These are phyloP conservation scores for Plodia interpunctella DNA, from an alignment of 1,140 invertebrate genomes.

Conservation along the genomic window DNA sequence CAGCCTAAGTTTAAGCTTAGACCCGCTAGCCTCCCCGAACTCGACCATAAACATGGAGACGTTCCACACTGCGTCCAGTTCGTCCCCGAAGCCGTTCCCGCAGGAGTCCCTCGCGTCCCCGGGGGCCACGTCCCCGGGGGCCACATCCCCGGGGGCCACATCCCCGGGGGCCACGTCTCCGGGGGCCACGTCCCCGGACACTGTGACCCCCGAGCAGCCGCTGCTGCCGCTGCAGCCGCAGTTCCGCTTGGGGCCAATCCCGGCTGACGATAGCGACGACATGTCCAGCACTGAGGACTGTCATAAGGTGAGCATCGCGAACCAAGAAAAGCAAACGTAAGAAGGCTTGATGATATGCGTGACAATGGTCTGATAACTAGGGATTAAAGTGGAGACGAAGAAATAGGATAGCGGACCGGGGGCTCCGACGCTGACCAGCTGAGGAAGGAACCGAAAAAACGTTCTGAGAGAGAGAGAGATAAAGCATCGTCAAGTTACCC, in stretches of 20 bases:
- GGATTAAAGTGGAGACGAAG: no score
- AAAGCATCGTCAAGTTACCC: no score
- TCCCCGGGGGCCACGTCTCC: slow-evolving; percentile 37
- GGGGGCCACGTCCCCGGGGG: not conserved
- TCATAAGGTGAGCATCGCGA: slow-evolving; percentile 45
- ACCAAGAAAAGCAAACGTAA: no score
- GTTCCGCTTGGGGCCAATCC: slow-evolving; percentile 42
- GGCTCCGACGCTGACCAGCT: no score
- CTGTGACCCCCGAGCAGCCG: slow-evolving; percentile 43
- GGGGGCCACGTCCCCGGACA: slow-evolving; percentile 35
- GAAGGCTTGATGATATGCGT: no score
- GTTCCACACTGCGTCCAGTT: slow-evolving; percentile 85
- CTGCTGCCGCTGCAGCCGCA: slow-evolving; percentile 33
- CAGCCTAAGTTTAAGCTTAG: slow-evolving; percentile 56
- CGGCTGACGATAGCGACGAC: slow-evolving; percentile 66
- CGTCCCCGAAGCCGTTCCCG: slow-evolving; percentile 49
- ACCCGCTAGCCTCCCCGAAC: slow-evolving; percentile 44
- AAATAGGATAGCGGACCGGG: no score
- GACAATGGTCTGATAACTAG: no score
- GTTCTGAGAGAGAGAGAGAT: no score
- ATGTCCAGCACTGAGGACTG: slow-evolving; percentile 74
- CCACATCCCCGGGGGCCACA: slow-evolving; percentile 36
- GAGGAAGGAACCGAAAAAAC: no score
- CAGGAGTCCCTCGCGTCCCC: slow-evolving; percentile 36
- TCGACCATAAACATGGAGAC: slow-evolving; percentile 80